Base-by-base conservation (phyloP, 2,113 vertebrate genomes). In the Spea bombifrons region DNA sequence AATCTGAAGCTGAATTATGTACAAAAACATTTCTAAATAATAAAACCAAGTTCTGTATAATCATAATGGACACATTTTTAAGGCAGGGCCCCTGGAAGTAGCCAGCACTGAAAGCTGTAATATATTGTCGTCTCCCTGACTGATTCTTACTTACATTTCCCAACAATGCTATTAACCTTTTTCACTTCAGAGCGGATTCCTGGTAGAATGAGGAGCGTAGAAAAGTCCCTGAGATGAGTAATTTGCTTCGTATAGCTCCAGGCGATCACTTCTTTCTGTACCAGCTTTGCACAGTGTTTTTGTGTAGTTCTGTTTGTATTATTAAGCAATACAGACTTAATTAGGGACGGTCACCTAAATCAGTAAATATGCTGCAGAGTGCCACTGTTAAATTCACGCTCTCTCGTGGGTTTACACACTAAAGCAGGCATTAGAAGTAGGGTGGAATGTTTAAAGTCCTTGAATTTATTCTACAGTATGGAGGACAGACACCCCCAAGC, bases 161-260 rank as follows among this genome's bases (percentile, higher is more conserved):
- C n/a, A 9, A 65, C n/a, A 47, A 50, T 48, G 47, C 73, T 75
- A 48, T 65, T 74, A 65, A 65, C 73, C 59, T 65, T 48, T 65
- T 8, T 12, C 45, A 65, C 59, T 8, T 65, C 59, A 30, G 59
- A 47, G 50, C 67, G 16, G 49, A 46, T 10, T 3, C 67, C 30
- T 70, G 67, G 61, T 17, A 75, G 9, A 65, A 47, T 49, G 16
- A 75, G 15, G n/a, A 43, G 46, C 47, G 16, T 50, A 47, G 50
- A 53, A 12, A 53, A 13, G 55, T 59, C 4, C 55, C 15, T 5
- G 10, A 5, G 8, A 13, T 2, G 9, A 59, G 55, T 59, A 59
- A 59, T 59, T 59, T 59, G 9, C 55, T 59, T 59, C 9, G 55
- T 59, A 59, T 12, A 9, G 55, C 55, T 59, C 15, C 55, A 59